phyloP scores from a whole-genome alignment of 1,140 invertebrate genomes.

The Pachyrhynchus sulphureomaculatus region DNA sequence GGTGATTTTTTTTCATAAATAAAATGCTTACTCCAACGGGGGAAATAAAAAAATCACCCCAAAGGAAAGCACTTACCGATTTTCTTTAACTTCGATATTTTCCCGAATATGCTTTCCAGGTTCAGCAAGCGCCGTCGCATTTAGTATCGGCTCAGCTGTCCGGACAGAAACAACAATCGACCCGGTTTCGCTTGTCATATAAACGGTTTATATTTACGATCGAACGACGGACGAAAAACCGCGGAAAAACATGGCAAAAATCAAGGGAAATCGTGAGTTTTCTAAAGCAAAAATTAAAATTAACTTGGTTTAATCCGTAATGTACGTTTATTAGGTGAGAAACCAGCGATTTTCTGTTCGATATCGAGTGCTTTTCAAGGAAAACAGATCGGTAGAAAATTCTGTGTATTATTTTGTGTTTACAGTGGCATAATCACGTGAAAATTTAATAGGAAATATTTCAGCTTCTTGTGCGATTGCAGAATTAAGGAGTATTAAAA shows the following conservation, averaged over 20 bases:
- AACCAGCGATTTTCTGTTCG: no score
- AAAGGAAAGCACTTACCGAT: slow-evolving; percentile 11
- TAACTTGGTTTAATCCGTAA: no score
- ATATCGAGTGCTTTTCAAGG: no score
- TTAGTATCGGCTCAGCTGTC: slow-evolving; percentile 28
- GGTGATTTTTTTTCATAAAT: no score
- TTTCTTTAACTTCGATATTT: slow-evolving; percentile 17
- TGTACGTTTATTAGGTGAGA: no score
- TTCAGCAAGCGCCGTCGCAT: slow-evolving; percentile 26
- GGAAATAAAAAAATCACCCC: neutral
- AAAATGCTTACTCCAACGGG: no score
- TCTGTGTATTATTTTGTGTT: no score
- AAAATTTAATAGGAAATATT: no score
- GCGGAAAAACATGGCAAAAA: neutral
- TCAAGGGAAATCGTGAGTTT: neutral
- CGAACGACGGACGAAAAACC: slow-evolving; percentile 9
- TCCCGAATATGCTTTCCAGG: slow-evolving; percentile 16
- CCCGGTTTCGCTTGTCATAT: neutral
- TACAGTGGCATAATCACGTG: no score
- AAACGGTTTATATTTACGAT: slow-evolving; percentile 7
- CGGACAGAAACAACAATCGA: slow-evolving; percentile 15
- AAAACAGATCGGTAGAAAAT: no score
- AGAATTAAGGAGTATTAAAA: no score
- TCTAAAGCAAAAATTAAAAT: neutral
- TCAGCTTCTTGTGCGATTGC: no score